Evolutionary conservation across 2,888 invertebrate species (phyloP), one percentile per base, ranked within the genome.

Genomic region (Drosophila hawaiiensis): DNA sequence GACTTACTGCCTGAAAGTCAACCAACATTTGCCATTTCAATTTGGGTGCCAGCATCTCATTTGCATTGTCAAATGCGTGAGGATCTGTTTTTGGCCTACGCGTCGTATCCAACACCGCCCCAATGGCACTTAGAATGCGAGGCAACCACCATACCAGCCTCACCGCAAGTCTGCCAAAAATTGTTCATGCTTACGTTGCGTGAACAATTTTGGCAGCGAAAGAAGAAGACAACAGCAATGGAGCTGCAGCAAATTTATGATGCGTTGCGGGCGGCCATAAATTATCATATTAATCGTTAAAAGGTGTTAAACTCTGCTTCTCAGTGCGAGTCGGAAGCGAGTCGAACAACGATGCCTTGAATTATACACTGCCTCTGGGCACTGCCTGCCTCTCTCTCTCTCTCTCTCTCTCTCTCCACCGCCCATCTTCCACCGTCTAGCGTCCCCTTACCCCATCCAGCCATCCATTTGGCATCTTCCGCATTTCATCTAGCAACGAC

Each of bases 21-120:
- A 62, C 64, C 64, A 71, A 71, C 83, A 68, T 82, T 80, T 80
- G 71, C 76, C 68, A 82, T 82, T 80, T 80, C 80, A 80, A 80
- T 80, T 80, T 80, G 55, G 70, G 64, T 53, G 69, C 68, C 69
- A 62, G 77, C 83, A 80, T 80, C 78, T 78, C 76, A 83, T 83
- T 80, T 83, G 80, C 83, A 82, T 80, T 67, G 54, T 41, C 80
- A 79, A 75, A 52, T 61, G 29, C 68, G 75, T 63, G 55, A 47
- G 55, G 25, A 62, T 49, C 39, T 39, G 39, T 49, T 33, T 37
- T 16, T 9, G 56, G 28, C 28, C 28, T 37, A 25, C 37, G 19
- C 12, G 28, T 28, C 19, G 37, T 28, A 25, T 29, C 35, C 39
- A 43, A 1, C 7, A 22, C 4, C 22, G 22, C 14, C 14, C 16